Evolutionary conservation across 2,888 invertebrate species (phyloP).

Genomic region (Deilephila elpenor): DNA sequence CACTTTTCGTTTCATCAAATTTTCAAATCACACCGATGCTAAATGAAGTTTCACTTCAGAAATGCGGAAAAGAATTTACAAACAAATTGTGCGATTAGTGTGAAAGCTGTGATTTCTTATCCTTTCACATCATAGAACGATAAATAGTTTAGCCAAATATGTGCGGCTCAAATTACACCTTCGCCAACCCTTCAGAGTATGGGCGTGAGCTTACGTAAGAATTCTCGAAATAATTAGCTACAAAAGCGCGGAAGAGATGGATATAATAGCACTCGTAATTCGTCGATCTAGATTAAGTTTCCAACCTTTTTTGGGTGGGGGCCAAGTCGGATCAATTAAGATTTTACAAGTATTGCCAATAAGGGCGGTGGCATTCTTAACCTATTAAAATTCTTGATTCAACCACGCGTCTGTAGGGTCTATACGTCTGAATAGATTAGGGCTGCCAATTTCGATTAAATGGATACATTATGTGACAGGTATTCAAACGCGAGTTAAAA

Average conservation of each 20-base stretch:
- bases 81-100: too few relatives aligned
- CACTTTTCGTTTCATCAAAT: too few relatives aligned
- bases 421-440: background rate
- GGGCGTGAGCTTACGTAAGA: too few relatives aligned
- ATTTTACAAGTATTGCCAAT: slow-evolving; percentile 4
- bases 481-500: background rate
- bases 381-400: background rate
- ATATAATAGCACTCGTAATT: background rate
- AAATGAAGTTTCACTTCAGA: too few relatives aligned
- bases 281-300: background rate
- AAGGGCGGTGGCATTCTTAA: slow-evolving; percentile 4
- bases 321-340: slow-evolving; percentile 3
- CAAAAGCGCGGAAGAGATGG: background rate
- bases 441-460: background rate
- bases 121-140: too few relatives aligned
- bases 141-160: too few relatives aligned
- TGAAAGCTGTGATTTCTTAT: too few relatives aligned
- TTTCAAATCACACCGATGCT: too few relatives aligned
- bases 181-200: too few relatives aligned
- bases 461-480: background rate
- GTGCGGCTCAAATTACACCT: too few relatives aligned
- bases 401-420: background rate
- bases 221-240: too few relatives aligned
- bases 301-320: background rate
- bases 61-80: too few relatives aligned